Conservation (phyloP, 2,888 invertebrate species). For the Torymus tubicola region DNA sequence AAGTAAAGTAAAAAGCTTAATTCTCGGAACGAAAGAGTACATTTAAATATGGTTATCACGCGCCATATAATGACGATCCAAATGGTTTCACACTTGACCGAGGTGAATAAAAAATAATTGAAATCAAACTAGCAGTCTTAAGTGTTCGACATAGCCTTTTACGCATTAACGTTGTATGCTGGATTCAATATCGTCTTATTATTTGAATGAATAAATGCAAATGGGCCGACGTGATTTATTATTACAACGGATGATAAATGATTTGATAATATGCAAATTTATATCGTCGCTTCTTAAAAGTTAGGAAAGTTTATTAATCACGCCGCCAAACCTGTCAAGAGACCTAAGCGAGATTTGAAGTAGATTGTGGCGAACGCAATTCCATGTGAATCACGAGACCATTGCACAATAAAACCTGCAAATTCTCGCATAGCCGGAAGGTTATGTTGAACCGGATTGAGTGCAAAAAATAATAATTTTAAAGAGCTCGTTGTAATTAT, state of each 20-base stretch:
- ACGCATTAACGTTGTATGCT: background rate
- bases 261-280: constrained; percentile 30
- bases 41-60: constrained; percentile 29
- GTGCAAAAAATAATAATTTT: too few relatives aligned
- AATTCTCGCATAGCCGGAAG: too few relatives aligned
- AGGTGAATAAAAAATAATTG: background rate
- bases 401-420: too few relatives aligned
- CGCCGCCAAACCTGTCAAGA: constrained; percentile 8
- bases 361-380: too few relatives aligned
- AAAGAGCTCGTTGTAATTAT: too few relatives aligned
- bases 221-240: background rate
- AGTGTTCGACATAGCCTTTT: constrained; percentile 7
- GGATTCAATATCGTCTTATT: background rate
- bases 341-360: constrained; percentile 7
- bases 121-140: background rate
- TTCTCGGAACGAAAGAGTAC: constrained; percentile 23
- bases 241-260: constrained; percentile 8
- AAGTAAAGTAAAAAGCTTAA: constrained; percentile 45
- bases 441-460: too few relatives aligned
- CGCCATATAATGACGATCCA: constrained; percentile 19
- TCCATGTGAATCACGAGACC: too few relatives aligned
- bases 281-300: constrained; percentile 25
- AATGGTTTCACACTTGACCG: constrained; percentile 32
- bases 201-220: constrained; percentile 2
- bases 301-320: constrained; percentile 17